Evolutionary conservation across 2,113 vertebrate species (phyloP).

Genomic region (Cervus canadensis): DNA sequence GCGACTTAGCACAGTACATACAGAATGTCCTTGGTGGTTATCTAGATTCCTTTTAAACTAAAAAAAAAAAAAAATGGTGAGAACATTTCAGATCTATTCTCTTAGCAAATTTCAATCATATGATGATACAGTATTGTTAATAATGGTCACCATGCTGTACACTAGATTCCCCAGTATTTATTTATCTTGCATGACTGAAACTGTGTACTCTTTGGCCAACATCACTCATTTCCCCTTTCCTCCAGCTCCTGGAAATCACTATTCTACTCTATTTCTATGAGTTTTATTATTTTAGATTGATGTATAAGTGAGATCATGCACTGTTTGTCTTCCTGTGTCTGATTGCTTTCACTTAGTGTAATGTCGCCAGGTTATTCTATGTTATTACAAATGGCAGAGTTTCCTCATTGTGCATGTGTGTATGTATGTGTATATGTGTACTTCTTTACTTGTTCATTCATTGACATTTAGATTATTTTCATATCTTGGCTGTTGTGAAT

Average conservation of each 20-base stretch:
- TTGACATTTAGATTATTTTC: background rate
- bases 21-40: background rate
- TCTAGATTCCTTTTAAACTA: background rate
- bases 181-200: background rate
- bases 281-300: background rate
- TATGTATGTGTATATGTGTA: background rate
- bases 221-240: background rate
- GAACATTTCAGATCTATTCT: background rate
- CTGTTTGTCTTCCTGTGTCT: background rate
- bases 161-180: background rate
- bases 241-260: background rate
- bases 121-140: background rate
- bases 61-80: background rate
- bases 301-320: background rate
- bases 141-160: background rate
- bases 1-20: background rate
- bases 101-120: background rate
- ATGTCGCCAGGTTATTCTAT: background rate
- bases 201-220: background rate
- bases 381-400: background rate
- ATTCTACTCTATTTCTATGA: background rate
- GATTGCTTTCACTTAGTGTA: background rate
- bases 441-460: background rate
- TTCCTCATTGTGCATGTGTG: background rate
- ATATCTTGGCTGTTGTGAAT: background rate